These are phyloP conservation scores for Gephyroberyx darwinii DNA, from an alignment of 2,797 vertebrate species.

Conservation along the genomic window DNA sequence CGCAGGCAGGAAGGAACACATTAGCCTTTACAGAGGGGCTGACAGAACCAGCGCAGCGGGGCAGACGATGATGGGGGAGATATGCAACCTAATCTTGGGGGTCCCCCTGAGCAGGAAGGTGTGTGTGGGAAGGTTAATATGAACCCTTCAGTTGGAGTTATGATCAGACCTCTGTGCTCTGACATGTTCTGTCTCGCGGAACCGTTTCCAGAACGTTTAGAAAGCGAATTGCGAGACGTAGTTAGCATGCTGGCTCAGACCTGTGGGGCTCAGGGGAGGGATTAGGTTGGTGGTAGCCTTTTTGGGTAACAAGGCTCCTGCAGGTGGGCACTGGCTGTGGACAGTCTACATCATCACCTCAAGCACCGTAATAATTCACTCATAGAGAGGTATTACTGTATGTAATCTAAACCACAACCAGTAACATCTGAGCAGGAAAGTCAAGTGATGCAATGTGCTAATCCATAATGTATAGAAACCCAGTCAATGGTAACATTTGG, in stretches of 20 bases:
- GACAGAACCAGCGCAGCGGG: constrained; percentile 50
- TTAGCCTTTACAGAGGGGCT: constrained; percentile 69
- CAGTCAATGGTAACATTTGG: neutral
- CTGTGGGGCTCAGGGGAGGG: constrained; percentile 44
- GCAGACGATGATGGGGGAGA: constrained; percentile 29
- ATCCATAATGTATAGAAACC: constrained; percentile 22
- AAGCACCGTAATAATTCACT: constrained; percentile 37
- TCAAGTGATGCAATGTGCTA: constrained; percentile 7
- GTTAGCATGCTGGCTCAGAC: constrained; percentile 29
- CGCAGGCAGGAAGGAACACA: constrained; percentile 71
- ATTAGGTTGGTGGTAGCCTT: constrained; percentile 33
- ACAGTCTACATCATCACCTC: constrained; percentile 61
- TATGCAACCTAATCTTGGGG: constrained; percentile 60
- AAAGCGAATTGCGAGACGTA: constrained; percentile 29
- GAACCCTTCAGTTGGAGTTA: constrained; percentile 48
- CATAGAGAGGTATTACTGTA: constrained; percentile 8
- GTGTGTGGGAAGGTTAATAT: constrained; percentile 45
- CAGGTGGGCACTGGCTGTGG: constrained; percentile 52
- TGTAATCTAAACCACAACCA: constrained; percentile 31
- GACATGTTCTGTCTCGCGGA: constrained; percentile 57
- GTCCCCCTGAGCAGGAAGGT: constrained; percentile 50
- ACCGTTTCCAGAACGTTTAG: constrained; percentile 59
- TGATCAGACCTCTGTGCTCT: constrained; percentile 47
- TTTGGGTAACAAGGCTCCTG: constrained; percentile 44
- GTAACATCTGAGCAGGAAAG: constrained; percentile 22